A percentile compares a stretch with the other conserved stretches of the same genome.
Conservation (phyloP, 2,113 vertebrate genomes). For the Platysteira castanea region DNA sequence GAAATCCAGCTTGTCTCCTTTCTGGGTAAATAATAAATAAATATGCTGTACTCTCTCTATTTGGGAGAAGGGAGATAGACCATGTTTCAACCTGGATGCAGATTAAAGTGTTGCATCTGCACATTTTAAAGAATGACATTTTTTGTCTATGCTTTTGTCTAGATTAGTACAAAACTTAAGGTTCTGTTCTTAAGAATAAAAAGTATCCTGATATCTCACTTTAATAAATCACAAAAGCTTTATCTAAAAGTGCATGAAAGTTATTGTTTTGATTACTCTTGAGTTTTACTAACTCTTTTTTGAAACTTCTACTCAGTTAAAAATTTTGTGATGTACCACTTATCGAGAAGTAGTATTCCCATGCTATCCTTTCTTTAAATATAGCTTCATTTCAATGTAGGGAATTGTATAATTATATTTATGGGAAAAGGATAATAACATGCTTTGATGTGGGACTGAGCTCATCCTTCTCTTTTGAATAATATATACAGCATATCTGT, state of each 20-base stretch:
- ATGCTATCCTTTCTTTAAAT: not conserved
- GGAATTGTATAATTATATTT: not conserved
- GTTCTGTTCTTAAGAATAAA: not conserved
- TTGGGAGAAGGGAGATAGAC: not conserved
- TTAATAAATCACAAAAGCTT: not conserved
- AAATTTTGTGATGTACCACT: not conserved
- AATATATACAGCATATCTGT: not conserved
- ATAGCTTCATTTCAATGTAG: slow-evolving; percentile 3
- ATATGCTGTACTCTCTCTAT: not conserved
- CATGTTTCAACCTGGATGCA: not conserved
- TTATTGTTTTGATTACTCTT: not conserved
- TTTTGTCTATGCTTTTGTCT: not conserved
- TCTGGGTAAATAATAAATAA: not conserved
- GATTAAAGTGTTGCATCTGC: not conserved
- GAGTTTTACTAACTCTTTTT: not conserved
- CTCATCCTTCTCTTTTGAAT: not conserved
- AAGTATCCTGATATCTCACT: not conserved
- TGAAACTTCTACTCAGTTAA: not conserved
- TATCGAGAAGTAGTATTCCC: not conserved
- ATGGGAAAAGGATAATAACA: not conserved
- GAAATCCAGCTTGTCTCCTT: not conserved
- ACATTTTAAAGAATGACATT: not conserved
- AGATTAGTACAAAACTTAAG: not conserved
- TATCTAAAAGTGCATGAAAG: not conserved
- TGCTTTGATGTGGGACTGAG: slow-evolving; percentile 6